Conservation (phyloP, 2,888 invertebrate genomes). For the Dione juno region DNA sequence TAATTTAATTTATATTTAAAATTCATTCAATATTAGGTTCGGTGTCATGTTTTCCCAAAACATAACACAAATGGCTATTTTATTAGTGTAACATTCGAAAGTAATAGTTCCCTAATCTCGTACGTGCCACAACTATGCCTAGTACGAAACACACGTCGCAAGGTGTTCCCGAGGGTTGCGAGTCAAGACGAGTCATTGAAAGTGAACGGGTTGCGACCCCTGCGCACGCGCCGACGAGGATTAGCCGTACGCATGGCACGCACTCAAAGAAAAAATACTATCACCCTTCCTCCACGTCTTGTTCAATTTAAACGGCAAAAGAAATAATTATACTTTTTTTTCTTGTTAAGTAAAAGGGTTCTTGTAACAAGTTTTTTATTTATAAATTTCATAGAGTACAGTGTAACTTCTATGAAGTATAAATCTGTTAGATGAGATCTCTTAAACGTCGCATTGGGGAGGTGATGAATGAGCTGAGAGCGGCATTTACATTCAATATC, state of each 20-base stretch:
- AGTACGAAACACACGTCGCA: conserved; percentile 14
- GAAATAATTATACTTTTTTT: neutral
- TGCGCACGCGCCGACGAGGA: conserved; percentile 35
- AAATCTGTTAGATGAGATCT: neutral
- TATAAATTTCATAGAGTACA: neutral
- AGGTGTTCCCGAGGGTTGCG: conserved; percentile 29
- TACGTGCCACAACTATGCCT: conserved; percentile 6
- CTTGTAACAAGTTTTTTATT: neutral
- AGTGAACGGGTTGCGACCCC: conserved; percentile 40
- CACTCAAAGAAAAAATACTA: conserved; percentile 32
- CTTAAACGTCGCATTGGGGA: neutral
- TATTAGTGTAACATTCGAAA: neutral
- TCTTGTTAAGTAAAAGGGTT: neutral
- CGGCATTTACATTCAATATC: conserved; percentile 62
- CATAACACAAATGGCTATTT: neutral
- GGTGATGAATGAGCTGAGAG: conserved; percentile 26
- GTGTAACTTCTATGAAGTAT: neutral
- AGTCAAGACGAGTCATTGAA: conserved; percentile 26
- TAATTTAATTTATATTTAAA: neutral
- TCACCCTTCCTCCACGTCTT: conserved; percentile 39
- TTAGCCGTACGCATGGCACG: conserved; percentile 29
- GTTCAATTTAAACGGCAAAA: neutral
- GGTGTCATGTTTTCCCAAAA: neutral
- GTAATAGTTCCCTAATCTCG: conserved; percentile 28
- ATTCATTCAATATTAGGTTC: neutral